phyloP scores from a whole-genome alignment of 2,888 invertebrate genomes.

The Ophion ellenae region DNA sequence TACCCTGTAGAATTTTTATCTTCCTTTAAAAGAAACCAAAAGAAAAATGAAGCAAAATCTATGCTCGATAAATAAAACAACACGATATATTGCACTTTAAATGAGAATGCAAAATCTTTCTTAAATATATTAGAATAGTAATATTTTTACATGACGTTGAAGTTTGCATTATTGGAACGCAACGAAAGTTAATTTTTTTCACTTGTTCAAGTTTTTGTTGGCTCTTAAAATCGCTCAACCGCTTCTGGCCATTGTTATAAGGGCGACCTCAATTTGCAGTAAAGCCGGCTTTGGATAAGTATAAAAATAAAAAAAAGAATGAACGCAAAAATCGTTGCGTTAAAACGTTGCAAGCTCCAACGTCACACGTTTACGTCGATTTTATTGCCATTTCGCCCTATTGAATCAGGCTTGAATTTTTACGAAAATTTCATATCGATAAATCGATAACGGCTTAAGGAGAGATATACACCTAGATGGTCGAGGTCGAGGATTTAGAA shows the following conservation, averaged over 20 bases:
- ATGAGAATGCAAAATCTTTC: background rate
- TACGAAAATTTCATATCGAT: background rate
- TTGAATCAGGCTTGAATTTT: background rate
- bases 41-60: background rate
- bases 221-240: too few relatives aligned
- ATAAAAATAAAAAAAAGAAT: too few relatives aligned
- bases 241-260: too few relatives aligned
- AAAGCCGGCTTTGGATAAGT: too few relatives aligned
- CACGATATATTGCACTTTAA: constrained; percentile 1
- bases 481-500: too few relatives aligned
- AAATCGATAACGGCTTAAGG: background rate
- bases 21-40: constrained; percentile 23
- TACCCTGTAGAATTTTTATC: constrained; percentile 61
- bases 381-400: background rate
- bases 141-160: background rate
- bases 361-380: background rate
- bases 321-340: too few relatives aligned
- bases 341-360: too few relatives aligned
- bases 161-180: too few relatives aligned
- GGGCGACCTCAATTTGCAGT: too few relatives aligned
- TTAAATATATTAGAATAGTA: background rate
- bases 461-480: too few relatives aligned
- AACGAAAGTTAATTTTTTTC: too few relatives aligned
- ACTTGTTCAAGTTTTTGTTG: too few relatives aligned
- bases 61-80: constrained; percentile 5